These are phyloP conservation scores for Caprella mutica DNA, from an alignment of 2,888 invertebrate genomes.

Conservation along the genomic window DNA sequence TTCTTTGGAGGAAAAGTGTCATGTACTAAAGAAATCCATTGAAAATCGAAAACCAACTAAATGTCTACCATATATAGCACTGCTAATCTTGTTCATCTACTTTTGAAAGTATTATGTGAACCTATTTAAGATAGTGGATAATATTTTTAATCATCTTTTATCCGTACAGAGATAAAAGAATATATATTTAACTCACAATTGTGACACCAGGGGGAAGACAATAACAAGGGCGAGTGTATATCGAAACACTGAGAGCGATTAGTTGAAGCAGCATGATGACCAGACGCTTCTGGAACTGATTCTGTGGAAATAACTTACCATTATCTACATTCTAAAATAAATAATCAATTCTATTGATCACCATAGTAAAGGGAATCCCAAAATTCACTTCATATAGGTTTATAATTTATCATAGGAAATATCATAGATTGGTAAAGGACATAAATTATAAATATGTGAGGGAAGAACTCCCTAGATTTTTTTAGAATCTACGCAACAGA, in stretches of 20 bases:
- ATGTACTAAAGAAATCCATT: too few species aligned
- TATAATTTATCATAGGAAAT: too few species aligned
- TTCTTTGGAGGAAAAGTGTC: slow-evolving; percentile 4
- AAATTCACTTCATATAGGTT: too few species aligned
- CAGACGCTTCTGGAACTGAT: slow-evolving; percentile 83
- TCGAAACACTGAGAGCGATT: slow-evolving; percentile 71
- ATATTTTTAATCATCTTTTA: background rate
- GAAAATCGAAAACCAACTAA: background rate
- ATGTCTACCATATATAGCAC: background rate
- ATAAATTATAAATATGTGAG: background rate
- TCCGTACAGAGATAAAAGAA: background rate
- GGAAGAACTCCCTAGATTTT: too few species aligned
- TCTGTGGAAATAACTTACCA: slow-evolving; percentile 55
- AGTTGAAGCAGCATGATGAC: slow-evolving; percentile 78
- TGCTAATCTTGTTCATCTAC: background rate
- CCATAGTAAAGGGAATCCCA: too few species aligned
- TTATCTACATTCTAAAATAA: too few species aligned
- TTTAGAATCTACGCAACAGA: too few species aligned
- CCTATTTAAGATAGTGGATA: background rate
- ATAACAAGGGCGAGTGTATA: slow-evolving; percentile 68
- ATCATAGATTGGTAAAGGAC: background rate
- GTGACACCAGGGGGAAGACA: slow-evolving; percentile 16
- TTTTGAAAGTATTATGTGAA: background rate
- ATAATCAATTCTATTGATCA: too few species aligned
- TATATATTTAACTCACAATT: slow-evolving; percentile 7